These are phyloP conservation scores for Sinonovacula constricta DNA, from an alignment of 1,140 invertebrate species.

Conservation along the genomic window DNA sequence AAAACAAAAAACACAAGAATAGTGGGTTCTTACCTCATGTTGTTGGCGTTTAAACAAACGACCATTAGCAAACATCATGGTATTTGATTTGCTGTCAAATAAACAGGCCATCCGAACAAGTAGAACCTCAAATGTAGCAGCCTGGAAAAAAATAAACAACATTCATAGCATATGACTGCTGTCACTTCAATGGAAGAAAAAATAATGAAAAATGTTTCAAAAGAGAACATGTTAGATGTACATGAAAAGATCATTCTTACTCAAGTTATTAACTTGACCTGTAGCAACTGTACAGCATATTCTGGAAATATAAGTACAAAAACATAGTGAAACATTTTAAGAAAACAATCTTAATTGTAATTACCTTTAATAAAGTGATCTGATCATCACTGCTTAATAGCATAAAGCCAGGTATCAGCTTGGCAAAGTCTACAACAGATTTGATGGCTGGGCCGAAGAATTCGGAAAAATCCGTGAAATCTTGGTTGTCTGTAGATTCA, in stretches of 20 bases:
- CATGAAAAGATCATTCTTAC: too few species aligned
- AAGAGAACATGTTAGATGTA: too few species aligned
- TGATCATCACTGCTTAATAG: conserved; percentile 96
- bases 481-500: conserved; percentile 75
- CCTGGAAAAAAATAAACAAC: conserved; percentile 57
- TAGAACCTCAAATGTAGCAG: conserved; percentile 78
- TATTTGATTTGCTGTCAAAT: conserved; percentile 76
- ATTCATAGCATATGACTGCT: too few species aligned
- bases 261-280: too few species aligned
- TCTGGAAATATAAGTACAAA: too few species aligned
- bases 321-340: too few species aligned
- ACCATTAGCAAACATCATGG: conserved; percentile 77
- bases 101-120: conserved; percentile 74
- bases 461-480: conserved; percentile 73
- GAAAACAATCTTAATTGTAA: too few species aligned
- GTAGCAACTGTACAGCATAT: too few species aligned
- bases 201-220: too few species aligned
- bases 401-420: conserved; percentile 93
- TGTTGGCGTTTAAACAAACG: conserved; percentile 70
- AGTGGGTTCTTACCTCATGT: conserved; percentile 61
- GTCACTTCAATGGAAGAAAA: too few species aligned
- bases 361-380: conserved; percentile 92
- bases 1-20: background rate
- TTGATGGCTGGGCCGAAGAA: conserved; percentile 89
- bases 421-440: conserved; percentile 98